phyloP scores from a whole-genome alignment of 2,797 vertebrate species.

The Enteromius paludinosus region DNA sequence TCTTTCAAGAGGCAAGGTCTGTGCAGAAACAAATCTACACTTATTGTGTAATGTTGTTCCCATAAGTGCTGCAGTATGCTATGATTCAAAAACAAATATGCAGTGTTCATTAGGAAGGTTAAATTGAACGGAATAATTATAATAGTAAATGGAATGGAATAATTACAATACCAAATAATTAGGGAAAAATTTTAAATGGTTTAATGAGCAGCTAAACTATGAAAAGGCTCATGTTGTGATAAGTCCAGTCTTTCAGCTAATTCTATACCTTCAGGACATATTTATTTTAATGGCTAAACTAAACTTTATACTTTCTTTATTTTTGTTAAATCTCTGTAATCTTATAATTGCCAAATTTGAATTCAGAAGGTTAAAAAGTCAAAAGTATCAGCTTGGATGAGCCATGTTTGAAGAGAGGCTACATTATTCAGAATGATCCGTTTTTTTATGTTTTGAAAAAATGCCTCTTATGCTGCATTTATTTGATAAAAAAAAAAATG shows the following conservation, averaged over 20 bases:
- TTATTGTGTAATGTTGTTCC: conserved; percentile 12
- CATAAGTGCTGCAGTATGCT: background rate
- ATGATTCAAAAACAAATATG: background rate
- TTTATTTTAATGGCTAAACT: conserved; percentile 7
- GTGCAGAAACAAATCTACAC: background rate
- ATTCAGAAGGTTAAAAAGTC: background rate
- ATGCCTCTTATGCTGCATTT: background rate
- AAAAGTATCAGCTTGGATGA: background rate
- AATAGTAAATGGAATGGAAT: background rate
- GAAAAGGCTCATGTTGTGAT: background rate
- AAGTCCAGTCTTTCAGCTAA: background rate
- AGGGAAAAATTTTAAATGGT: background rate
- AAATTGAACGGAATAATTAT: background rate
- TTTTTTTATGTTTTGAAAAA: background rate
- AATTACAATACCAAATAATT: background rate
- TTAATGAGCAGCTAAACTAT: background rate
- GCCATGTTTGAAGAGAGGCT: background rate
- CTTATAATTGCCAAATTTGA: too few species aligned
- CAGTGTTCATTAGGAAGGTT: background rate
- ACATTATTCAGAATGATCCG: background rate
- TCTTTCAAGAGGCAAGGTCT: conserved; percentile 28
- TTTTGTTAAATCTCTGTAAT: too few species aligned
- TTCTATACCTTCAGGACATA: background rate
- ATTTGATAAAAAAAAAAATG: too few species aligned
- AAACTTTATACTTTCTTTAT: background rate